Percentiles rank a stretch among this genome's conserved stretches.
Evolutionary conservation across 2,113 vertebrate genomes (phyloP).

Genomic region (Perca fluviatilis): DNA sequence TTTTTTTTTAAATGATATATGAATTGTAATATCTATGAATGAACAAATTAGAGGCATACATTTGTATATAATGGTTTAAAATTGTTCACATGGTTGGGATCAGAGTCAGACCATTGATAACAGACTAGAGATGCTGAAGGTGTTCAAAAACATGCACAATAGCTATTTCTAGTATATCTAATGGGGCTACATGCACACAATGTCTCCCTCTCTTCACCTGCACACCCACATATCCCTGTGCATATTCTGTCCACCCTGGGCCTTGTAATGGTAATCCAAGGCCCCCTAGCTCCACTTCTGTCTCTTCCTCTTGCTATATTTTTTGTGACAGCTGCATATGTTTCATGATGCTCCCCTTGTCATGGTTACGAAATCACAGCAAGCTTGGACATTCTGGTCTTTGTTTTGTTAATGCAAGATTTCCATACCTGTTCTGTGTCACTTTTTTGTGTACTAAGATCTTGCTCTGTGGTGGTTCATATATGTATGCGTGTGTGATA

Average conservation of each 20-base stretch:
- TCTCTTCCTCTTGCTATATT: slow-evolving; percentile 74
- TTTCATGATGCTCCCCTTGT: slow-evolving; percentile 90
- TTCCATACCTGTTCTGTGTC: slow-evolving; percentile 82
- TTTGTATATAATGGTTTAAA: background rate
- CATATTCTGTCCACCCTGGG: slow-evolving; percentile 81
- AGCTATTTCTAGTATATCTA: slow-evolving; percentile 42
- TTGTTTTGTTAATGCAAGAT: slow-evolving; percentile 86
- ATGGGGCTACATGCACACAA: slow-evolving; percentile 65
- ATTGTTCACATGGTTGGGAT: slow-evolving; percentile 5
- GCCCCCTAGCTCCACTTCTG: slow-evolving; percentile 75
- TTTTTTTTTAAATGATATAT: background rate
- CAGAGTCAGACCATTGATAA: slow-evolving; percentile 34
- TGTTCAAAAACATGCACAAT: slow-evolving; percentile 60
- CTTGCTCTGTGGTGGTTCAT: slow-evolving; percentile 80
- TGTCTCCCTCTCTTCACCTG: slow-evolving; percentile 81
- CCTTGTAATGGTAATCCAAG: slow-evolving; percentile 91
- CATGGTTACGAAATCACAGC: slow-evolving; percentile 93
- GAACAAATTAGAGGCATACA: background rate
- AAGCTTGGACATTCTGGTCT: slow-evolving; percentile 89
- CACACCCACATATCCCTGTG: slow-evolving; percentile 77
- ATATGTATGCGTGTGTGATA: slow-evolving; percentile 84
- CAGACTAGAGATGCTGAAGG: slow-evolving; percentile 31
- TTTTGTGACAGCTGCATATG: slow-evolving; percentile 81
- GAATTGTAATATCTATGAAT: slow-evolving; percentile 16
- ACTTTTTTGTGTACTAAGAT: slow-evolving; percentile 81